Percentiles rank a stretch among this genome's conserved stretches.
phyloP scores from a whole-genome alignment of 2,888 invertebrate species.

The Chorisops tibialis region DNA sequence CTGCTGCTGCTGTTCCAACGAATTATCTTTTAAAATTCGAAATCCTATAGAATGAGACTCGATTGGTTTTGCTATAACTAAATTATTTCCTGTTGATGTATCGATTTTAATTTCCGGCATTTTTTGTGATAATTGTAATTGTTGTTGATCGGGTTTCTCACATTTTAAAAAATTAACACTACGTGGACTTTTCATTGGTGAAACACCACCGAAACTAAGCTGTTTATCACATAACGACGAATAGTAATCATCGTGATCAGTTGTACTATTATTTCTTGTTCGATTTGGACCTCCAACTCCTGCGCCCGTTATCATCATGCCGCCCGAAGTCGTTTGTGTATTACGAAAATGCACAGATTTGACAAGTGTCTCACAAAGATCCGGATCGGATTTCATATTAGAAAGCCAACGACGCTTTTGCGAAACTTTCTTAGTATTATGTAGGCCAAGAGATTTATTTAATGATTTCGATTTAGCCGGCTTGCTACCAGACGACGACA shows the following conservation, averaged over 20 bases:
- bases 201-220: constrained; percentile 45
- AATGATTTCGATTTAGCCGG: constrained; percentile 11
- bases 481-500: background rate
- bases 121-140: background rate
- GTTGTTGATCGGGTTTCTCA: background rate
- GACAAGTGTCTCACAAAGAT: constrained; percentile 43
- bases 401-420: constrained; percentile 32
- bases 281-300: constrained; percentile 6
- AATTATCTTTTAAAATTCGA: constrained; percentile 34
- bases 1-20: too few relatives aligned
- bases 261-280: constrained; percentile 24
- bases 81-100: background rate
- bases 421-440: constrained; percentile 24
- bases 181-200: constrained; percentile 43
- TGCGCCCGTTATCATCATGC: background rate
- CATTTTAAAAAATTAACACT: constrained; percentile 1
- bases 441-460: constrained; percentile 19
- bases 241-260: constrained; percentile 41
- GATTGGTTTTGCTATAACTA: constrained; percentile 44
- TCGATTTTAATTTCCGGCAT: background rate
- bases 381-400: constrained; percentile 43
- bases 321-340: background rate
- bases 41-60: constrained; percentile 44
- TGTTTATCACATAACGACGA: constrained; percentile 47
- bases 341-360: constrained; percentile 35